A percentile compares a stretch with the other conserved stretches of the same genome.
These are phyloP conservation scores for Typhlomys cinereus DNA, from an alignment of 2,113 vertebrate species.

Conservation along the genomic window DNA sequence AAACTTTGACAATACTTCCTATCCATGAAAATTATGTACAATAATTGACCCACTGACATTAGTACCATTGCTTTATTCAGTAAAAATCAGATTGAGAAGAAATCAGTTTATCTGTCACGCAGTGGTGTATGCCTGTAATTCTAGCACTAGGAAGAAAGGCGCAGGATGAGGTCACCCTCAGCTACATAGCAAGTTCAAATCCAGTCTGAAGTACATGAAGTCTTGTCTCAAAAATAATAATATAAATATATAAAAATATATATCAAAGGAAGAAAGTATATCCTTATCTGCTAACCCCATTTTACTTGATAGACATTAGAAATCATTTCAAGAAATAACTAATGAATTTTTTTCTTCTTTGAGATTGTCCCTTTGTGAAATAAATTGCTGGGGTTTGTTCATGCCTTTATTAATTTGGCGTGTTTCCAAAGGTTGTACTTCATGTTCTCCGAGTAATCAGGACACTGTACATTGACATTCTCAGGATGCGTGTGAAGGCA, in stretches of 20 bases:
- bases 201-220: neutral
- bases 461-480: conserved; percentile 21
- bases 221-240: neutral
- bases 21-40: conserved; percentile 15
- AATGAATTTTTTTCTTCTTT: conserved; percentile 11
- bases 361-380: conserved; percentile 47
- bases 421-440: conserved; percentile 52
- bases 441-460: conserved; percentile 57
- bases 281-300: conserved; percentile 1
- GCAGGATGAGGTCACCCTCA: neutral
- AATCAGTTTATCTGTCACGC: neutral
- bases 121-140: neutral
- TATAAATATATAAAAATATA: neutral
- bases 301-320: conserved; percentile 56
- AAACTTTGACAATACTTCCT: conserved; percentile 51
- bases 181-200: neutral
- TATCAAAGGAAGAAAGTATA: neutral
- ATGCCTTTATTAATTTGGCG: conserved; percentile 14
- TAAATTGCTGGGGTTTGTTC: conserved; percentile 43
- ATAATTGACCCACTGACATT: conserved; percentile 34
- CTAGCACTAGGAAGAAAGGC: too few species aligned
- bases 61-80: conserved; percentile 35
- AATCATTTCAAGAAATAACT: conserved; percentile 57
- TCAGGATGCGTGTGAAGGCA: neutral
- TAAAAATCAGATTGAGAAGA: conserved; percentile 43